Evolutionary conservation across 1,140 invertebrate genomes (phyloP), one percentile per base, ranked within the genome.

Genomic region (Drosophila obscura): DNA sequence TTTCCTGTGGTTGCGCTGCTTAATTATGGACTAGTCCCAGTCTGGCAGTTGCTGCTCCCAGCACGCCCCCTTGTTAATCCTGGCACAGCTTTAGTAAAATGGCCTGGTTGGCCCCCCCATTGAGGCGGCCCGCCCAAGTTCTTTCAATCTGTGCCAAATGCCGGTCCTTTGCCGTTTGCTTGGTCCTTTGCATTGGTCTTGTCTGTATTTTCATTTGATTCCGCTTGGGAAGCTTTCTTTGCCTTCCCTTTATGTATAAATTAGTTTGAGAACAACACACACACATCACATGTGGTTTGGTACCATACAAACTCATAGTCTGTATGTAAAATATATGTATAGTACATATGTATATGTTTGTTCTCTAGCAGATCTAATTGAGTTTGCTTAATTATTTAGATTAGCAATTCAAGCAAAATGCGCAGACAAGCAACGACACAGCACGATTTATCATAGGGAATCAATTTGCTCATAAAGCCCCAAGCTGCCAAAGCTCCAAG

Each of bases 331-430:
- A 19, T 5, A n/a, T 53, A 13, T n/a, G 5, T 41, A 8, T 15
- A 11, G 51, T 69, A n/a, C n/a, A 61, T 39, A 39, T 39, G 15
- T 31, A 39, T 35, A 46, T 19, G 41, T 49, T n/a, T 48, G 16
- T 58, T 52, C 65, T 58, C 62, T 59, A 62, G 73, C 62, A 81
- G 68, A 78, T 78, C 82, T 82, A 87, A 82, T 82, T 85, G 82
- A 75, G 78, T 81, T 85, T 85, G 74, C 63, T 88, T 87, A 85
- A 85, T 85, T 85, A 82, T 85, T 85, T 78, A 82, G 79, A 82
- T 85, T 82, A 85, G 69, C 51, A 82, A 75, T 77, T 75, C 66
- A 49, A 61, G 63, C 62, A 72, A 80, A 66, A 11, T 39, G 35
- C 35, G 35, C 35, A 39, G 53, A 59, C 48, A 66, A 44, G 69